Percentiles rank a stretch among this genome's conserved stretches.
These are phyloP conservation scores for Trichechus manatus DNA, from an alignment of 2,113 vertebrate genomes.

Conservation along the genomic window DNA sequence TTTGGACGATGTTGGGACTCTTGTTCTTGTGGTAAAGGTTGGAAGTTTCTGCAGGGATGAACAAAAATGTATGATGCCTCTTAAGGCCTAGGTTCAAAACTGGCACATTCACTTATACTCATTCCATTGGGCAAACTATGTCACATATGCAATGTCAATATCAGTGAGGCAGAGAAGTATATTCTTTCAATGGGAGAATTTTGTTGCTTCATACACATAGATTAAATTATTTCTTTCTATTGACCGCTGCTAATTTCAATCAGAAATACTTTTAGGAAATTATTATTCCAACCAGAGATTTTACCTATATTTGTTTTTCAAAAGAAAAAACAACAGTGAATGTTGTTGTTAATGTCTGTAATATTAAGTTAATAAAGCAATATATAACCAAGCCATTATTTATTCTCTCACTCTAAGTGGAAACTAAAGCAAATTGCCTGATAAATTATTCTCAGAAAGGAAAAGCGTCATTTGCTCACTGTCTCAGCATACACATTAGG, in stretches of 20 bases:
- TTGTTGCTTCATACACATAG: not conserved
- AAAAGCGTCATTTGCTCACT: constrained; percentile 61
- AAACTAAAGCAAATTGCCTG: constrained; percentile 52
- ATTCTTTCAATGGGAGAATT: not conserved
- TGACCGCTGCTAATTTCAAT: constrained; percentile 16
- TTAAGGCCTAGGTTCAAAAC: not conserved
- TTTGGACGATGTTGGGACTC: no score
- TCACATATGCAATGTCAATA: not conserved
- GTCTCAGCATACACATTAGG: constrained; percentile 12
- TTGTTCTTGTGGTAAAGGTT: not conserved
- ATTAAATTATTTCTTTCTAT: not conserved
- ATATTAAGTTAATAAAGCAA: constrained; percentile 33
- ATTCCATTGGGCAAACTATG: not conserved
- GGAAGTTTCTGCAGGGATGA: not conserved
- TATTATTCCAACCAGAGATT: not conserved
- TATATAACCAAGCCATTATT: constrained; percentile 65
- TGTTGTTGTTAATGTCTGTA: constrained; percentile 46
- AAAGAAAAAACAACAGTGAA: constrained; percentile 67
- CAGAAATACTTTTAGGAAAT: constrained; percentile 47
- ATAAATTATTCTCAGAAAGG: constrained; percentile 70
- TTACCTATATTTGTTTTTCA: constrained; percentile 57
- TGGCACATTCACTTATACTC: not conserved
- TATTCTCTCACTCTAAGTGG: constrained; percentile 68
- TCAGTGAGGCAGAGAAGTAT: not conserved
- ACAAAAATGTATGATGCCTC: not conserved